Percentiles rank a stretch among this genome's conserved stretches.
These are phyloP conservation scores for Trisateles emortualis DNA, from an alignment of 2,888 invertebrate genomes.

Conservation along the genomic window DNA sequence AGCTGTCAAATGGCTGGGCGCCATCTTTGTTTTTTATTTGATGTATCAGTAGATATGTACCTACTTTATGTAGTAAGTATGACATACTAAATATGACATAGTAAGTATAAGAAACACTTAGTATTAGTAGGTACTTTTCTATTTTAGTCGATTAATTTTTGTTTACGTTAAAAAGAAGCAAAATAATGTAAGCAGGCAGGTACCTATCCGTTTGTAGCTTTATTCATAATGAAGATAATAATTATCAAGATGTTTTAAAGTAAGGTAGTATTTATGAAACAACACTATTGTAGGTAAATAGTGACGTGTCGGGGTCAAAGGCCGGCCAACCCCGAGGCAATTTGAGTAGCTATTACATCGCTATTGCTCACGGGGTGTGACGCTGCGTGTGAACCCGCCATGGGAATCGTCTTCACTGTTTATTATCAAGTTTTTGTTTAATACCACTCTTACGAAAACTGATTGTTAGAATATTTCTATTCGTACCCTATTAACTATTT, in stretches of 20 bases:
- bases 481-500: background rate
- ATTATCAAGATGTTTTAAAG: too few relatives aligned
- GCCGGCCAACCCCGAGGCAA: constrained; percentile 61
- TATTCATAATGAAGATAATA: too few relatives aligned
- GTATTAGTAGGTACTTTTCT: too few relatives aligned
- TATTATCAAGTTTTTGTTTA: constrained; percentile 48
- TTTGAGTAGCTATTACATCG: constrained; percentile 56
- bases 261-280: background rate
- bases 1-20: constrained; percentile 44
- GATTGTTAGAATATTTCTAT: constrained; percentile 8
- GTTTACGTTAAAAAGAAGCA: too few relatives aligned
- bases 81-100: too few relatives aligned
- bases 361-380: constrained; percentile 76
- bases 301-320: constrained; percentile 62
- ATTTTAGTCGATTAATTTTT: too few relatives aligned
- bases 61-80: too few relatives aligned
- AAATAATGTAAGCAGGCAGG: too few relatives aligned
- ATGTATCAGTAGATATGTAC: background rate
- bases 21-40: constrained; percentile 22
- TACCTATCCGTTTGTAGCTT: too few relatives aligned
- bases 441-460: constrained; percentile 18
- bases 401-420: constrained; percentile 68
- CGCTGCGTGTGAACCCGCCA: constrained; percentile 78
- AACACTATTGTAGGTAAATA: background rate
- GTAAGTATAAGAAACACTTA: too few relatives aligned